Percentiles rank a stretch among this genome's conserved stretches.
These are phyloP conservation scores for Bryconaethiops microstoma DNA, from an alignment of 2,797 vertebrate species.

Conservation along the genomic window DNA sequence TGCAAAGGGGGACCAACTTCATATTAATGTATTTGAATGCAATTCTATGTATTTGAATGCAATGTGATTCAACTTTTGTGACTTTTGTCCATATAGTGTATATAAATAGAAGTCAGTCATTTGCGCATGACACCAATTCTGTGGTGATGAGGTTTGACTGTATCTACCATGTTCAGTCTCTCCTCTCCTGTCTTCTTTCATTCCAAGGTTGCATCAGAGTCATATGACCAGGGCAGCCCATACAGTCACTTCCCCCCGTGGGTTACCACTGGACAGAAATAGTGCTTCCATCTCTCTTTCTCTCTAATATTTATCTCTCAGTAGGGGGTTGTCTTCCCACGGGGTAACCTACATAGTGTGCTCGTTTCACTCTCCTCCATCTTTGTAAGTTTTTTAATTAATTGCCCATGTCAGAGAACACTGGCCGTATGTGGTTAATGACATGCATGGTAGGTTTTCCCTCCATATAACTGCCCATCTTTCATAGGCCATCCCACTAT, in stretches of 20 bases:
- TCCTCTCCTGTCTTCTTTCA: neutral
- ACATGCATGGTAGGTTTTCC: neutral
- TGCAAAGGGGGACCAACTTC: too few species aligned
- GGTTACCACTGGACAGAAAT: slow-evolving; percentile 70
- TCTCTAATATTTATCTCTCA: slow-evolving; percentile 54
- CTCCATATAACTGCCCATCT: neutral
- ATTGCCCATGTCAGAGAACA: neutral
- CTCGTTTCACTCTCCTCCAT: neutral
- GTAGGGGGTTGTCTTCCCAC: slow-evolving; percentile 27
- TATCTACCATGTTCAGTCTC: neutral
- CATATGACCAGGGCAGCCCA: slow-evolving; percentile 67
- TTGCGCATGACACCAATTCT: neutral
- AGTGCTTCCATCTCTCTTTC: slow-evolving; percentile 52
- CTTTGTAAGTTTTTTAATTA: slow-evolving; percentile 23
- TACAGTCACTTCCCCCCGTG: slow-evolving; percentile 60
- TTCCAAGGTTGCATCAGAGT: slow-evolving; percentile 39
- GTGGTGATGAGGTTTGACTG: neutral
- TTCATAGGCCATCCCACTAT: neutral
- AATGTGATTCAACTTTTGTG: too few species aligned
- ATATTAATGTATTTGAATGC: too few species aligned
- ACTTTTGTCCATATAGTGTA: too few species aligned
- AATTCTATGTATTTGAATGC: too few species aligned
- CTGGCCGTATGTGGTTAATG: neutral
- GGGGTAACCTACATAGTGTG: slow-evolving; percentile 9
- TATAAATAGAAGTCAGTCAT: neutral